Evolutionary conservation across 2,888 invertebrate genomes (phyloP).

Genomic region (Pachymerium ferrugineum): DNA sequence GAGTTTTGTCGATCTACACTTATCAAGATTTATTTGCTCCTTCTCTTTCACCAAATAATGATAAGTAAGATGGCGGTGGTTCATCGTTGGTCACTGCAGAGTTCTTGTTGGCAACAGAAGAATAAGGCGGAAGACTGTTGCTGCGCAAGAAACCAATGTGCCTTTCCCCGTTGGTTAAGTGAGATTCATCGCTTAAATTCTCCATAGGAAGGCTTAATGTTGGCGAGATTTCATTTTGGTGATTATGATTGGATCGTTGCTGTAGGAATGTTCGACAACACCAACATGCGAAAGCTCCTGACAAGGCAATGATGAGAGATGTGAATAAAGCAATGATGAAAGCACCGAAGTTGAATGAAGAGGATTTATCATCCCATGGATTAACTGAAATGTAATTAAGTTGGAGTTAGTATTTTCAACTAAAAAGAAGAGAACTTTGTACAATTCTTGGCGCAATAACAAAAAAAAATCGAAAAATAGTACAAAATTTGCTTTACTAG

Average conservation of each 20-base stretch:
- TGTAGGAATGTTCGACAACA: conserved; percentile 11
- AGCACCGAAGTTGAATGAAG: conserved; percentile 12
- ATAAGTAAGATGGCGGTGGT: neutral
- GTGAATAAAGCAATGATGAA: conserved; percentile 19
- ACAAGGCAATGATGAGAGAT: conserved; percentile 20
- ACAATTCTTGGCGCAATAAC: no score
- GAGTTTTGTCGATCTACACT: neutral
- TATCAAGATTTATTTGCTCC: neutral
- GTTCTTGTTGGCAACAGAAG: neutral
- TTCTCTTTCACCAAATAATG: neutral
- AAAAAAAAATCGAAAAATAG: no score
- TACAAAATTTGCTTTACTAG: no score
- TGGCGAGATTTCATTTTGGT: neutral
- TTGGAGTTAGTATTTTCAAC: neutral
- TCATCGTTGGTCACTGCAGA: neutral
- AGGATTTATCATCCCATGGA: neutral
- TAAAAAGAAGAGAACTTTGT: no score
- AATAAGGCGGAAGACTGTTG: conserved; percentile 27
- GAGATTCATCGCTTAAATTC: neutral
- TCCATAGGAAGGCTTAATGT: neutral
- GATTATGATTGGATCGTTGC: neutral
- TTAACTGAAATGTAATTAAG: neutral
- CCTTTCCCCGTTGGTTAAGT: neutral
- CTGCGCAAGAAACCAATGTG: neutral
- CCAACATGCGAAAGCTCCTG: conserved; percentile 29